These are phyloP conservation scores for Colletes collaris DNA, from an alignment of 2,888 invertebrate genomes.

Conservation along the genomic window DNA sequence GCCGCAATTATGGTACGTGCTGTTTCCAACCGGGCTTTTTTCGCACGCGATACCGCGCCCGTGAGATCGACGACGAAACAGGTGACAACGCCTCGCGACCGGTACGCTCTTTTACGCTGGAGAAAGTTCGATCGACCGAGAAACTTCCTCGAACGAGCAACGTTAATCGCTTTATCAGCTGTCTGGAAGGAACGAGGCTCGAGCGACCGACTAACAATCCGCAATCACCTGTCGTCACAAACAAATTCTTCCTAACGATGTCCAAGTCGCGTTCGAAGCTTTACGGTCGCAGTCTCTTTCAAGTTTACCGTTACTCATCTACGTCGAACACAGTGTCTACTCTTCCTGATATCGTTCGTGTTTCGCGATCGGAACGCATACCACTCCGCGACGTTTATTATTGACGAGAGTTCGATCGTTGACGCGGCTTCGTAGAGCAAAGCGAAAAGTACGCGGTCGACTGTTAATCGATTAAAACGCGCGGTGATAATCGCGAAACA, in stretches of 20 bases:
- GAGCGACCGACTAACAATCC: conserved; percentile 21
- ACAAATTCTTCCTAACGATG: neutral
- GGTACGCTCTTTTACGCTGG: conserved; percentile 1
- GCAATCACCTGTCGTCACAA: conserved; percentile 44
- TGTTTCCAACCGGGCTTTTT: conserved; percentile 34
- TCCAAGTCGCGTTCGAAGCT: neutral
- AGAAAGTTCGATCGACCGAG: conserved; percentile 49
- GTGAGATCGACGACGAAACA: conserved; percentile 30
- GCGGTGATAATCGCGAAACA: conserved; percentile 15
- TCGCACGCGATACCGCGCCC: neutral
- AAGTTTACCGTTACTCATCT: conserved; percentile 49
- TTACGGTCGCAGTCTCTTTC: conserved; percentile 18
- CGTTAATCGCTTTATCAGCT: neutral
- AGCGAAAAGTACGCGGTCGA: neutral
- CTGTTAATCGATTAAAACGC: conserved; percentile 15
- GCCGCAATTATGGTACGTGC: conserved; percentile 55
- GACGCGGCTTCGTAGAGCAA: neutral
- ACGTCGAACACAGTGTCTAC: conserved; percentile 4
- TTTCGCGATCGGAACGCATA: conserved; percentile 19
- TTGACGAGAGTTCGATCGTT: conserved; percentile 13
- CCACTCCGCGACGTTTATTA: conserved; percentile 11
- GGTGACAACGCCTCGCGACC: conserved; percentile 43
- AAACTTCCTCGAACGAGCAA: conserved; percentile 1
- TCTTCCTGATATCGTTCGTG: too few species aligned
- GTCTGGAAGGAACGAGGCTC: neutral